Evolutionary conservation across 2,797 vertebrate species (phyloP), one percentile per base, ranked within the genome.

Genomic region (Vireo griseus): DNA sequence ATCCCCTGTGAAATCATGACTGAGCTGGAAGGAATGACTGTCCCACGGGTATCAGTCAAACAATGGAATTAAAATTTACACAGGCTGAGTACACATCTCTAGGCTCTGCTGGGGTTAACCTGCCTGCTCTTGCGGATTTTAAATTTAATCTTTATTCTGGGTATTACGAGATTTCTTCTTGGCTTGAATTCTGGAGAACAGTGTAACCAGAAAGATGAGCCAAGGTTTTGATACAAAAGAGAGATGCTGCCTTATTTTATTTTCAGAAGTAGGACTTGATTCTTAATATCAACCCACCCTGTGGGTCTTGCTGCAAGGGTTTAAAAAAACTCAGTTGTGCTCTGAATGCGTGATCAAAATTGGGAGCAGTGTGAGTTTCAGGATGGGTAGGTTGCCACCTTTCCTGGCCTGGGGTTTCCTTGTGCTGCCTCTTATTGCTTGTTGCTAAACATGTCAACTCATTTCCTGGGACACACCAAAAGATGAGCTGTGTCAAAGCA

Each of bases 1-100:
- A 96, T 97, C 97, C 95, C 90, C 63, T 98, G 97, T 73, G 94
- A 86, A 94, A 79, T 84, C 15, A 17, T 26, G 40, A 82, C 42
- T 66, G 72, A 62, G 55, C 54, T 58, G 65, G 69, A 71, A 37
- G 19, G 24, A 88, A 78, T 28, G 16, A 40, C 11, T 45, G 22
- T 42, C 65, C 47, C 28, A 13, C 8, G 16, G 22, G 42, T 63
- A 92, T 57, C 45, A 90, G 58, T 74, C 50, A 69, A 72, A 73
- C 8, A 48, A 25, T 13, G 7, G 35, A 92, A 71, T 57, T 76
- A 92, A 87, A 66, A 79, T 93, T 91, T 89, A 42, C n/a, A 28
- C 33, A 61, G 61, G 31, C 86, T 78, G 48, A 73, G n/a, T 52
- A 90, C 31, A 67, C 3, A 79, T 33, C 80, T 86, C 11, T 35